Conservation (phyloP, 2,888 invertebrate genomes). For the Leucozona laternaria region DNA sequence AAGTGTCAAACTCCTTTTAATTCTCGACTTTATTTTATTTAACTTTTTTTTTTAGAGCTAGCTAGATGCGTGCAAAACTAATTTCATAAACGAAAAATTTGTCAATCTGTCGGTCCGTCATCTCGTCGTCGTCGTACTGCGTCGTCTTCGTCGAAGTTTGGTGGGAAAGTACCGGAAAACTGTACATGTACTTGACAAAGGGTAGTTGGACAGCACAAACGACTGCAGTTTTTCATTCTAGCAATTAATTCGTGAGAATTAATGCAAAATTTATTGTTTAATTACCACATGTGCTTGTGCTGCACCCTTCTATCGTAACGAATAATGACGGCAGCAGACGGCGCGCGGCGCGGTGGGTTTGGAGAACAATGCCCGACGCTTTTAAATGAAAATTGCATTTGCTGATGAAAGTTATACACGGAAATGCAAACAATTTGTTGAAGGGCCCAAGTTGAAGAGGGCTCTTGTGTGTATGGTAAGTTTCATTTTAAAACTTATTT, state of each 20-base stretch:
- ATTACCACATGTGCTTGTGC: slow-evolving; percentile 65
- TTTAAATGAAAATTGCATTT: slow-evolving; percentile 66
- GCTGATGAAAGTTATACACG: slow-evolving; percentile 52
- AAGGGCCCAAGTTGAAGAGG: slow-evolving; percentile 45
- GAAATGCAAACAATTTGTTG: slow-evolving; percentile 59
- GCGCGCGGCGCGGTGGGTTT: too few species aligned
- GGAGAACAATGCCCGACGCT: slow-evolving; percentile 42
- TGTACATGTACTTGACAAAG: slow-evolving; percentile 24
- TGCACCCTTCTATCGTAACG: slow-evolving; percentile 49
- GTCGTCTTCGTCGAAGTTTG: background rate
- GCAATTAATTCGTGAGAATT: slow-evolving; percentile 74
- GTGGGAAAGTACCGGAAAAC: slow-evolving; percentile 66
- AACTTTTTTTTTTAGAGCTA: background rate
- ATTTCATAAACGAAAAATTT: slow-evolving; percentile 68
- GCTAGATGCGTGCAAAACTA: slow-evolving; percentile 46
- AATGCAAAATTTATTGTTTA: slow-evolving; percentile 73
- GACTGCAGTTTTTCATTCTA: slow-evolving; percentile 40
- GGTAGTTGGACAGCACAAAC: background rate
- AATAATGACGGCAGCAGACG: slow-evolving; percentile 4
- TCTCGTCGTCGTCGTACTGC: background rate
- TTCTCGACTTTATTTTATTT: slow-evolving; percentile 49
- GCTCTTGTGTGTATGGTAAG: slow-evolving; percentile 37
- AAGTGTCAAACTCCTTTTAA: slow-evolving; percentile 79
- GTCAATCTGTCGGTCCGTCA: slow-evolving; percentile 51
- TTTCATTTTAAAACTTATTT: slow-evolving; percentile 60